phyloP scores from a whole-genome alignment of 2,797 vertebrate species.

The Paratrypauchen microcephalus region DNA sequence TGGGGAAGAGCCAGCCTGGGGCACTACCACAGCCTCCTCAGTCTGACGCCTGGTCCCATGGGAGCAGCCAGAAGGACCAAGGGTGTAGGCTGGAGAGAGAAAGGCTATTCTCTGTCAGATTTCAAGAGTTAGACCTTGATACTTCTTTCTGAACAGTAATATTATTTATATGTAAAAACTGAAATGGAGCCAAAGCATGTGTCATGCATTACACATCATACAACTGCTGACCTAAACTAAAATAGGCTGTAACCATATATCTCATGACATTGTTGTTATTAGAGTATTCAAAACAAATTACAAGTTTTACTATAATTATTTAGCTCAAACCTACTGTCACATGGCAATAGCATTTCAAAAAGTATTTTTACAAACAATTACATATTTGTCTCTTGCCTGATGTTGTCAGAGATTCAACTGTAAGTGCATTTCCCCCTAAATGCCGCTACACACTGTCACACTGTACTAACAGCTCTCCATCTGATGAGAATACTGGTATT shows the following conservation, averaged over 20 bases:
- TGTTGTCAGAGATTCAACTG: conserved; percentile 66
- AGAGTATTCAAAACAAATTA: not conserved
- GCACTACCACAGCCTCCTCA: conserved; percentile 66
- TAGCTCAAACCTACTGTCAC: not conserved
- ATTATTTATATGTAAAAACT: not conserved
- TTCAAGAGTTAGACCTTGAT: not conserved
- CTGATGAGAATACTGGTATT: conserved; percentile 74
- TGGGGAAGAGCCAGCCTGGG: conserved; percentile 77
- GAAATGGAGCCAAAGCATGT: not conserved
- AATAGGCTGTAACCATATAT: not conserved
- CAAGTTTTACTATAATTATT: not conserved
- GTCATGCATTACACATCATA: not conserved
- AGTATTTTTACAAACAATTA: conserved; percentile 40
- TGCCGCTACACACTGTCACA: conserved; percentile 69
- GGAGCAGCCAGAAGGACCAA: conserved; percentile 53
- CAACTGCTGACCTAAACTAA: too few species aligned
- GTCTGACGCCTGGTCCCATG: conserved; percentile 68
- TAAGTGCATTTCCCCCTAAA: conserved; percentile 64
- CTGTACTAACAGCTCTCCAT: conserved; percentile 69
- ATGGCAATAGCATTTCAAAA: conserved; percentile 39
- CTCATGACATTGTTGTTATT: not conserved
- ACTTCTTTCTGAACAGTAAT: not conserved
- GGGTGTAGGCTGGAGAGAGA: conserved; percentile 47
- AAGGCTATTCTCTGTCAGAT: conserved; percentile 38
- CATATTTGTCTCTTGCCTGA: conserved; percentile 45